These are phyloP conservation scores for Anarhynchus alexandrinus DNA, from an alignment of 2,113 vertebrate species.

Conservation along the genomic window DNA sequence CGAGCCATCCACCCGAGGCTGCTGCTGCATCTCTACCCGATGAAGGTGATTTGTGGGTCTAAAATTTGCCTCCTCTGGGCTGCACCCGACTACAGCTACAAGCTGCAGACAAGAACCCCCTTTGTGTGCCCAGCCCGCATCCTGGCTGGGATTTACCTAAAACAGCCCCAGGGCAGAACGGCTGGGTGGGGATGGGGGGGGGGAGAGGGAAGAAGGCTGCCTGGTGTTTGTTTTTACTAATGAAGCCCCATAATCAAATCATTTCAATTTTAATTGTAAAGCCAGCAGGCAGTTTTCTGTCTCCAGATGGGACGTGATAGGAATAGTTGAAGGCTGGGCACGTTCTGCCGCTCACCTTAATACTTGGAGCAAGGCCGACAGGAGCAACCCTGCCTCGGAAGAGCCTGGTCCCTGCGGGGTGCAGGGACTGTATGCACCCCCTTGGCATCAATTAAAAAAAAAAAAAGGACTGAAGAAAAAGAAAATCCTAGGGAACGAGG, in stretches of 20 bases:
- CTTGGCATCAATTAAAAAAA: background rate
- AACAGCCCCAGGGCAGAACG: background rate
- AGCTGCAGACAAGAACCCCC: background rate
- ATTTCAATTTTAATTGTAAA: constrained; percentile 62
- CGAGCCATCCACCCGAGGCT: rapidly evolving
- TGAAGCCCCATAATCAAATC: constrained; percentile 55
- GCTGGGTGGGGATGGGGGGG: background rate
- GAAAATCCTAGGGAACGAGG: background rate
- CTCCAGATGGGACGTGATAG: constrained; percentile 59
- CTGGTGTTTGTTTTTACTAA: constrained; percentile 59
- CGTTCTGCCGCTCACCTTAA: background rate
- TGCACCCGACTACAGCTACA: background rate
- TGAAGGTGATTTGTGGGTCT: background rate
- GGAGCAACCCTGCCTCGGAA: background rate
- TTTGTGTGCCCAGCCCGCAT: background rate
- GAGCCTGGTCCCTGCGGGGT: background rate
- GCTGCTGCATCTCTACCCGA: background rate
- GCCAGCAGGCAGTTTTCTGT: constrained; percentile 66
- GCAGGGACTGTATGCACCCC: rapidly evolving
- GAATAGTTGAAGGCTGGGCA: constrained; percentile 30
- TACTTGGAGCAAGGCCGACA: background rate
- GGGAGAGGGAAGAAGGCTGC: background rate
- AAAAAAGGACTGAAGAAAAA: background rate
- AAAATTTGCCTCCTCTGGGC: background rate
- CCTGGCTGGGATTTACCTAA: constrained; percentile 24